Base-by-base conservation (phyloP, 2,888 invertebrate species). In the Mellilla xanthometata region DNA sequence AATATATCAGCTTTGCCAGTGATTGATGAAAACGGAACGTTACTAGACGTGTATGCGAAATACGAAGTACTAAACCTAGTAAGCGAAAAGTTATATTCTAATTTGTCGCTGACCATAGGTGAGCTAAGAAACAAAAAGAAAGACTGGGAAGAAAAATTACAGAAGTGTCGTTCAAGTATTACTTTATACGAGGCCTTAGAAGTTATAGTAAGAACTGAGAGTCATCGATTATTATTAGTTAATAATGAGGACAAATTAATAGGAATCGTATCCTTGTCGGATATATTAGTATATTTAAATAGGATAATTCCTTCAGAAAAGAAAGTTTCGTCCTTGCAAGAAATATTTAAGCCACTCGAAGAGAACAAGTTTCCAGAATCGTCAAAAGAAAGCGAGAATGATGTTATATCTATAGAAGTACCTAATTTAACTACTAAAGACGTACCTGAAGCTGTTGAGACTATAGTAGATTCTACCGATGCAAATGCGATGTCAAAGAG, bases 61-160 rank as follows among this genome's bases (percentile, higher is more conserved):
- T 89, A 86, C 68, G 89, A 90, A 78, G 89, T 90, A 54, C 79
- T 90, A 60, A 96, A 97, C 91, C 90, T 97, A 86, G 97, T 97
- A 52, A 96, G 95, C 65, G 97, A 97, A 85, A 97, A 97, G 88
- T 95, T 97, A 43, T 97, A 97, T 89, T 95, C 95, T 77, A 95
- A 97, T 89, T 91, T 97, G 75, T 96, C 96, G 75, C 93, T 96
- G 62, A 94, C 96, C 13, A 88, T 97, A 70, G 94, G 94, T 69
- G 94, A 96, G 81, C 96, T 97, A 58, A 94, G 97, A 72, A 94
- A 95, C 72, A 95, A 95, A 83, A 92, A 96, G 74, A 95, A 95
- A 85, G 96, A 96, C 90, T 96, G 96, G 94, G 96, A 96, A 82
- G 97, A 97, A 87, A 96, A 96, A 65, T 95, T 97, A 65, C 95